These are phyloP conservation scores for Colossoma macropomum DNA, from an alignment of 2,113 vertebrate species.

Conservation along the genomic window DNA sequence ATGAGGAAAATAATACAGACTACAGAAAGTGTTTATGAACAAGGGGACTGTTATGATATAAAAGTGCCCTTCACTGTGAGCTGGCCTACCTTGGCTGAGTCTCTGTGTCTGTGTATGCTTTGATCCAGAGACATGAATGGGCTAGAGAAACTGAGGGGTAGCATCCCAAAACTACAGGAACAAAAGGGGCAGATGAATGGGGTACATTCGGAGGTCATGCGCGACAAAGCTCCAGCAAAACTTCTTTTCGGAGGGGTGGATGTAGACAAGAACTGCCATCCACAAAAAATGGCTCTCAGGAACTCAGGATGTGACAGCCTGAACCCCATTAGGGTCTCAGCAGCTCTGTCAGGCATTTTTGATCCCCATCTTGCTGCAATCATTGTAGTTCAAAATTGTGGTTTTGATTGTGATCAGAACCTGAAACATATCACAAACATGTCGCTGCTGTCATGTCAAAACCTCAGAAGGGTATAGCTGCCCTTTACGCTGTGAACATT, in stretches of 20 bases:
- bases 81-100: background rate
- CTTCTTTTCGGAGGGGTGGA: constrained; percentile 27
- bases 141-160: constrained; percentile 60
- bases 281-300: constrained; percentile 49
- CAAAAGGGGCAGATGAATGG: constrained; percentile 67
- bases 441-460: too few species aligned
- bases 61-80: background rate
- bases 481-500: too few species aligned
- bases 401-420: too few species aligned
- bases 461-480: too few species aligned
- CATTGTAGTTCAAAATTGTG: background rate
- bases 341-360: background rate
- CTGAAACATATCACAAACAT: too few species aligned
- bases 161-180: constrained; percentile 65
- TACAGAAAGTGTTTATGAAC: background rate
- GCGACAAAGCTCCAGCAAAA: constrained; percentile 80
- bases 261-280: constrained; percentile 19
- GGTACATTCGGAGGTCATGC: constrained; percentile 70
- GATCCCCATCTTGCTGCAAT: background rate
- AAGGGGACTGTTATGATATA: background rate
- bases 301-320: background rate
- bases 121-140: constrained; percentile 73
- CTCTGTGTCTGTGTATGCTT: constrained; percentile 23
- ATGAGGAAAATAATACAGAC: background rate
- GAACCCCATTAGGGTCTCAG: background rate